Base-by-base conservation (phyloP, 2,888 invertebrate genomes). In the Polyploca ridens region DNA sequence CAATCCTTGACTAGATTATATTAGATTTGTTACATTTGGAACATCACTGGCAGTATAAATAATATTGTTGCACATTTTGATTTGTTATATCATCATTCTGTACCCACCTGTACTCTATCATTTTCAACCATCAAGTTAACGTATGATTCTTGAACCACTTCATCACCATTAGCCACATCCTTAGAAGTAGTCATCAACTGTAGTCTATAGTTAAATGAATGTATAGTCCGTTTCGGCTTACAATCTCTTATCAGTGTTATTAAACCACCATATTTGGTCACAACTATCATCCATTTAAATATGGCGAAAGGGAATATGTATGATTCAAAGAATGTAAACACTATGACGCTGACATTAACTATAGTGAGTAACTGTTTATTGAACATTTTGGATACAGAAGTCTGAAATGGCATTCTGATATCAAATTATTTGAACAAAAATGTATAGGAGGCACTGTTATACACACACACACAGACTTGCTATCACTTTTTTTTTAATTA, bases 251-350 rank as follows among this genome's bases (percentile, higher is more conserved):
- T 59, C 44, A 70, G 35, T 10, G 63, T 73, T 3, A 75, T 65
- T 14, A 82, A 27, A 33, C 81, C 77, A 38, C 83, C 75, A 71
- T 83, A 86, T 68, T 84, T 87, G 11, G 82, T 79, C 6, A 85
- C 62, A 3, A 88, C 69, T 33, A 88, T 70, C 66, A 90, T 79
- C 85, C 87, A 88, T 71, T 87, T 88, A 38, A 89, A 70, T 35
- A 90, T 66, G 7, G 82, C 76, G 61, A 87, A 79, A 4, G 86
- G 86, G 46, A 84, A 83, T 65, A 87, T 69, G 65, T 87, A 87
- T 0, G 85, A 80, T 69, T 89, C 89, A 3, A 89, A 70, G 59
- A 87, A 81, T 13, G 84, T 79, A 57, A 87, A 75, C 7, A 87
- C 35, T 35, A 86, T 73, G 16, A 89, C 78, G 5, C 83, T 75